These are phyloP conservation scores for Drosophila recens DNA, from an alignment of 2,888 invertebrate genomes.

Conservation along the genomic window DNA sequence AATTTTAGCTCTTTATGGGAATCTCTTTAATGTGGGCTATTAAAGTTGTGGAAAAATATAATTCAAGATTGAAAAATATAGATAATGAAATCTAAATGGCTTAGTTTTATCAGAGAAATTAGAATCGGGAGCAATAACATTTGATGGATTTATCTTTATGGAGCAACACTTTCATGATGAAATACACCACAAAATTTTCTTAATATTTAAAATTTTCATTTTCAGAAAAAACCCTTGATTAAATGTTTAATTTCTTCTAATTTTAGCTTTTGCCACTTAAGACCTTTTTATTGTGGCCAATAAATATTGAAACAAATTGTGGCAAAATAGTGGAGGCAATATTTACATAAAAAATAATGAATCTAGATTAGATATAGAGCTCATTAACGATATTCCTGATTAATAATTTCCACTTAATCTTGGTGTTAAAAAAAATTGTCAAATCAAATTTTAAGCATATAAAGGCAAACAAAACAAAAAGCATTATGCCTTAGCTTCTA, in stretches of 20 bases:
- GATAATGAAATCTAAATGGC: not conserved
- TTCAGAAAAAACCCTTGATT: no score
- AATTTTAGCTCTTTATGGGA: slow-evolving; percentile 4
- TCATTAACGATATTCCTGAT: not conserved
- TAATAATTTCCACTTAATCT: not conserved
- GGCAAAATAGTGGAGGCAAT: not conserved
- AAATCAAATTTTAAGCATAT: no score
- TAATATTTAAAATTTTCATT: no score
- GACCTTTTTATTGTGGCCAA: not conserved
- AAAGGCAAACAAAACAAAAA: no score
- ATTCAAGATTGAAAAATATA: not conserved
- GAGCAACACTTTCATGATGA: not conserved
- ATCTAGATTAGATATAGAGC: not conserved
- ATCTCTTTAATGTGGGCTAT: slow-evolving; percentile 4
- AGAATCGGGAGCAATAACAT: slow-evolving; percentile 9
- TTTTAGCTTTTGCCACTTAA: no score
- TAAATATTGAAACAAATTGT: not conserved
- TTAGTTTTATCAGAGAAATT: not conserved
- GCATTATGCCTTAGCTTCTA: no score
- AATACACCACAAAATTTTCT: not conserved
- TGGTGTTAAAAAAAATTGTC: no score
- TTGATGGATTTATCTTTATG: slow-evolving; percentile 8
- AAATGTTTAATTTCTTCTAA: no score
- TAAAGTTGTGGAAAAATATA: not conserved
- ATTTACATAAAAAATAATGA: no score